Base-by-base conservation (phyloP, 2,888 invertebrate genomes). In the Lumbricus terrestris region DNA sequence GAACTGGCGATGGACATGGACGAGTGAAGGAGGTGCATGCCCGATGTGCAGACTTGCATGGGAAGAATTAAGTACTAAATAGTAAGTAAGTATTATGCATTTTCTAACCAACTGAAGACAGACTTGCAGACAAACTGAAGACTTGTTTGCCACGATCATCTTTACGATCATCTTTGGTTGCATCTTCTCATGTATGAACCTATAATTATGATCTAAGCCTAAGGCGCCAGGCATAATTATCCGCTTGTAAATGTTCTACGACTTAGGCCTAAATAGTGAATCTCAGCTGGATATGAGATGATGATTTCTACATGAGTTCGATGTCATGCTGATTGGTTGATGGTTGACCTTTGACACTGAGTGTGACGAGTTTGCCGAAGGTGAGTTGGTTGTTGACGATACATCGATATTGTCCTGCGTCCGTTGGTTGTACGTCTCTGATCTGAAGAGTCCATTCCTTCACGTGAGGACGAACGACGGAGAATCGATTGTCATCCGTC, bases 381-480 rank as follows among this genome's bases (percentile, higher is more conserved):
- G 18, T 35, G 1, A 1, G 16, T n/a, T 69, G 69, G 16, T 85
- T 37, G 37, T 85, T 85, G 34, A 34, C 35, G 85, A 35, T 85
- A 18, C 85, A 85, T 37, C 34, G 34, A 23, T 34, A 85, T 23
- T 85, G 34, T 35, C 85, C 85, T 5, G 85, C 85, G 85, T 85
- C 85, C 37, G 85, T 37, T 37, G 37, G 23, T 29, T 29, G 34
- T 1, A 37, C 85, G 85, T 85, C 85, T 85, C 35, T 85, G 85
- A 85, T 85, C 85, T 37, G 85, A 6, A 85, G 85, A 35, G 34
- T 85, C 85, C 85, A 85, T 11, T 85, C 85, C 37, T 85, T 85
- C 85, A 35, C 34, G 18, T 85, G 85, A 4, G 37, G 85, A 35
- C 85, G 85, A 85, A 85, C 20, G 85, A 85, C 85, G 35, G 85